Conservation (phyloP, 2,113 vertebrate species). For the Melanostigma gelatinosum region DNA sequence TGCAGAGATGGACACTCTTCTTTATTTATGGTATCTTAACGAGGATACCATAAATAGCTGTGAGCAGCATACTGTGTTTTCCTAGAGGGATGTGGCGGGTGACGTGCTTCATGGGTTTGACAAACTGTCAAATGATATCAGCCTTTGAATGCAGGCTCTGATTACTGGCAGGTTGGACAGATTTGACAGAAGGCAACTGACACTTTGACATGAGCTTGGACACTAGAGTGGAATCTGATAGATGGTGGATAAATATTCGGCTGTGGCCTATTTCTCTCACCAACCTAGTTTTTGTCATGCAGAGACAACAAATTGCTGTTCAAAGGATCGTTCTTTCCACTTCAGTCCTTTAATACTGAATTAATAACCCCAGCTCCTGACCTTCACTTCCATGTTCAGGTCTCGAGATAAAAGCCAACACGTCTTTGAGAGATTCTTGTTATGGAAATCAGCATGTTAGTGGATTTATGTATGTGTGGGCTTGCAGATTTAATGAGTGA, state of each 20-base stretch:
- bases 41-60: constrained; percentile 37
- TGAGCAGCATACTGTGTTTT: constrained; percentile 39
- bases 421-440: constrained; percentile 57
- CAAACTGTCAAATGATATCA: constrained; percentile 73
- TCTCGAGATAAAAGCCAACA: constrained; percentile 46
- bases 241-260: constrained; percentile 64
- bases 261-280: constrained; percentile 14
- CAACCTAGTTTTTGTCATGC: constrained; percentile 29
- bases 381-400: constrained; percentile 62
- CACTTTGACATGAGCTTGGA: constrained; percentile 47
- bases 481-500: constrained; percentile 63
- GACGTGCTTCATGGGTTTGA: constrained; percentile 62
- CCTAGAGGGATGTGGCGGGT: constrained; percentile 41
- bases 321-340: constrained; percentile 20
- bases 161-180: constrained; percentile 63
- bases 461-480: constrained; percentile 43
- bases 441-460: constrained; percentile 69
- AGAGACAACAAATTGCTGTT: constrained; percentile 53
- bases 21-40: background rate
- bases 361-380: constrained; percentile 51
- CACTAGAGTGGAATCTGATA: constrained; percentile 49
- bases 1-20: background rate
- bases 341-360: constrained; percentile 32
- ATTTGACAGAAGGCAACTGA: constrained; percentile 66
- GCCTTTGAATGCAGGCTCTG: constrained; percentile 45